These are phyloP conservation scores for Xanthia icteritia DNA, from an alignment of 2,888 invertebrate genomes.

Conservation along the genomic window DNA sequence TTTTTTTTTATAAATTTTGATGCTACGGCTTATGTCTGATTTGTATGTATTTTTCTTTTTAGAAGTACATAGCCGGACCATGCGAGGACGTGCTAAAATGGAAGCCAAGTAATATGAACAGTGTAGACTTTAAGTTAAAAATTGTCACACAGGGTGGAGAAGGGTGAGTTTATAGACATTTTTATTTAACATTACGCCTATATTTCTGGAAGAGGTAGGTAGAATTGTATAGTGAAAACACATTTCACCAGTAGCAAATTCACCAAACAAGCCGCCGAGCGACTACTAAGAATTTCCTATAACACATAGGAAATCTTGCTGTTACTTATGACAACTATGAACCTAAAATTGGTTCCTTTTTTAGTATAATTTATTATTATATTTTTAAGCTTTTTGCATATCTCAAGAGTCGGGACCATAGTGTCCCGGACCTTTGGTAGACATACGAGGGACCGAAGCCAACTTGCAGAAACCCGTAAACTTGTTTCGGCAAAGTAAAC, in stretches of 20 bases:
- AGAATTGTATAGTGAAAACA: background rate
- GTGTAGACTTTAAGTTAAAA: slow-evolving; percentile 98
- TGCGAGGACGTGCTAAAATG: slow-evolving; percentile 98
- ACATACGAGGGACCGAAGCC: too few species aligned
- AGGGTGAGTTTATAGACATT: slow-evolving; percentile 90
- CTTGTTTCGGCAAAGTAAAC: too few species aligned
- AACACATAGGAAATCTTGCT: too few species aligned
- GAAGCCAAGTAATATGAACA: slow-evolving; percentile 98
- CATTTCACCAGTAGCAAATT: background rate
- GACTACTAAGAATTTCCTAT: background rate
- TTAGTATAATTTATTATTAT: too few species aligned
- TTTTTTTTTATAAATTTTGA: background rate
- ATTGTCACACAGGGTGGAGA: slow-evolving; percentile 93
- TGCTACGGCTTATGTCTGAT: background rate
- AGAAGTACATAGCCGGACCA: slow-evolving; percentile 96
- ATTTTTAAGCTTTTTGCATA: too few species aligned
- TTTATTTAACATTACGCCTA: background rate
- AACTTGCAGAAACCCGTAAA: too few species aligned
- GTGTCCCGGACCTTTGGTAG: too few species aligned
- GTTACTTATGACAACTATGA: too few species aligned
- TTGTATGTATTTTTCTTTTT: slow-evolving; percentile 73
- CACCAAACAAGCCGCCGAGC: background rate
- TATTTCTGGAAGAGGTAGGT: background rate
- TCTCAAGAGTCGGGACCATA: too few species aligned
- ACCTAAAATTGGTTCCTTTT: too few species aligned